Base-by-base conservation (phyloP, 1,140 invertebrate genomes). In the Nephotettix cincticeps region DNA sequence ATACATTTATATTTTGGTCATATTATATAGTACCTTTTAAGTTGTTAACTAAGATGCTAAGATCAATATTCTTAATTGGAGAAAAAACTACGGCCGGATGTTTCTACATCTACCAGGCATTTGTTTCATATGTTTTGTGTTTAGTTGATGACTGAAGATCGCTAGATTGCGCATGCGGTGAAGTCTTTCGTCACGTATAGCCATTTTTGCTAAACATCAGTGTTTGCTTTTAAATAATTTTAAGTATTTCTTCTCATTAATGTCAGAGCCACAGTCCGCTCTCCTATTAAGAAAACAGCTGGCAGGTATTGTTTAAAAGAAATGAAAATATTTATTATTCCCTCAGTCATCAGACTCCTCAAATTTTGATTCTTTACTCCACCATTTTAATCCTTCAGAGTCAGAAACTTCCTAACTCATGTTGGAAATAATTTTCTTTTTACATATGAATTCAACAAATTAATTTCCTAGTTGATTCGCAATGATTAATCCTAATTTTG, bases 221-320 rank as follows among this genome's bases (percentile, higher is more conserved):
- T 51, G 47, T 68, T 68, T 68, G 65, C 23, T 43, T 68, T n/a
- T 30, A 25, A 30, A 64, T 19, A 64, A 32, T 69, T 69, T 69
- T 11, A 56, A 56, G 47, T 69, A 51, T 40, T 27, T 71, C 67
- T 45, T 71, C 68, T 67, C 64, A 90, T 91, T 91, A 91, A 94
- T 94, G 93, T 94, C 93, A 90, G 92, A 94, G 87, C 90, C 92
- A 88, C 94, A 96, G 90, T 96, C 94, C 81, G 91, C 93, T 83
- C 90, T 96, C 84, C 86, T 96, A 86, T 88, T 97, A 85, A 90
- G 93, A 86, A 96, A 96, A 89, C 95, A 97, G 88, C 87, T 97
- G 85, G 92, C 93, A 90, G 94, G 94, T 96, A 89, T 69, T 27
- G 32, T 36, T 4, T 21, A 28, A 54, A 45, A 64, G 32, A 19